Conservation (phyloP, 2,797 vertebrate genomes). For the Clarias platycephalus region DNA sequence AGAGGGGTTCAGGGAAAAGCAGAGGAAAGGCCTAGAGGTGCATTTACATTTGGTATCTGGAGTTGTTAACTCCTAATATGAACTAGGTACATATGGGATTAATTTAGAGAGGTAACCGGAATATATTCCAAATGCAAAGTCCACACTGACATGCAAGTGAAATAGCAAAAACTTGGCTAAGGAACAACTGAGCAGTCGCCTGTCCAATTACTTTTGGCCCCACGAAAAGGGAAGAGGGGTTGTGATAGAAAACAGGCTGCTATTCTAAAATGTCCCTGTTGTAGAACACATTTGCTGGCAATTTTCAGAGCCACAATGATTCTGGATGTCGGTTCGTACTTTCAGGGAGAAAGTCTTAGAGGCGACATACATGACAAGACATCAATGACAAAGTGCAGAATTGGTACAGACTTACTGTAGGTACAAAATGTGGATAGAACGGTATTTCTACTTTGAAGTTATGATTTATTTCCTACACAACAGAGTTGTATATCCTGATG, state of each 20-base stretch:
- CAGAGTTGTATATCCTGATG: too few species aligned
- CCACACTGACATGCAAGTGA: neutral
- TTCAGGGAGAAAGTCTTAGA: too few species aligned
- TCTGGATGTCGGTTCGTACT: too few species aligned
- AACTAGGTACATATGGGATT: neutral
- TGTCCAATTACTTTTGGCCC: neutral
- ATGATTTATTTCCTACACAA: too few species aligned
- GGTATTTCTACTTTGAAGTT: too few species aligned
- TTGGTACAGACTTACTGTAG: too few species aligned
- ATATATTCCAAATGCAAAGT: neutral
- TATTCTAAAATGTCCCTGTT: too few species aligned
- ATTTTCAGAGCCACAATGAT: too few species aligned
- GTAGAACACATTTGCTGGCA: too few species aligned
- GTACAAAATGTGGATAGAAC: too few species aligned
- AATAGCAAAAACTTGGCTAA: neutral
- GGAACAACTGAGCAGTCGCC: neutral
- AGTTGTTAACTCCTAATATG: neutral
- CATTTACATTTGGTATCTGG: neutral
- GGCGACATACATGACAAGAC: too few species aligned
- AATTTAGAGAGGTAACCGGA: neutral
- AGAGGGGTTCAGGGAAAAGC: neutral
- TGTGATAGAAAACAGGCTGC: neutral
- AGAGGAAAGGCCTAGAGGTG: neutral
- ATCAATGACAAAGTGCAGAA: too few species aligned
- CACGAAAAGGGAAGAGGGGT: neutral